Conservation (phyloP, 92 coral and sea anemone species). For the Phymanthus crucifer region DNA sequence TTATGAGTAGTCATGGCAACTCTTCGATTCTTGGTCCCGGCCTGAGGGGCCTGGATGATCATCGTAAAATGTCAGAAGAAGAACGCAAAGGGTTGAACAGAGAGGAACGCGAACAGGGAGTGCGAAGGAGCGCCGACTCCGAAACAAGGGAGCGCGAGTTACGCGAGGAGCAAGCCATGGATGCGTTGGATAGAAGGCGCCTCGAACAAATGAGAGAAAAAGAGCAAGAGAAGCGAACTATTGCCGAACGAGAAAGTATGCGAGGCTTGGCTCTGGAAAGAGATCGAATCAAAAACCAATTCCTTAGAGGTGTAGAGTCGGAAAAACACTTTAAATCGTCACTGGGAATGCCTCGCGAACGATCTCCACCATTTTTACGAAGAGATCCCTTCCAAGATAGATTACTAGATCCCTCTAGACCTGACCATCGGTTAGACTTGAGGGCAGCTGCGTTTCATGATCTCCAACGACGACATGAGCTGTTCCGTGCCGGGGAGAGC, state of each 20-base stretch:
- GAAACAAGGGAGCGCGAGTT: conserved; percentile 58
- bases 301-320: conserved; percentile 36
- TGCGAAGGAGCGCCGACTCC: conserved; percentile 40
- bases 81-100: conserved; percentile 43
- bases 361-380: conserved; percentile 72
- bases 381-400: conserved; percentile 64
- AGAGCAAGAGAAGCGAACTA: conserved; percentile 65
- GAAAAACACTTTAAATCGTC: conserved; percentile 39
- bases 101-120: conserved; percentile 49
- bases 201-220: conserved; percentile 64
- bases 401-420: conserved; percentile 38
- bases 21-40: conserved; percentile 57
- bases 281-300: conserved; percentile 51
- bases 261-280: conserved; percentile 40
- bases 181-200: conserved; percentile 55
- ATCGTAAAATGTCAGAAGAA: conserved; percentile 55
- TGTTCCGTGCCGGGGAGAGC: conserved; percentile 62
- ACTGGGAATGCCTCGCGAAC: conserved; percentile 50
- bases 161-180: conserved; percentile 62
- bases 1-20: conserved; percentile 63
- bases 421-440: conserved; percentile 68
- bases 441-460: conserved; percentile 69
- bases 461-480: conserved; percentile 74
- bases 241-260: conserved; percentile 43
- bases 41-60: conserved; percentile 55